Percentiles rank a stretch among this genome's conserved stretches.
Conservation (phyloP, 2,113 vertebrate species). For the Progne subis region DNA sequence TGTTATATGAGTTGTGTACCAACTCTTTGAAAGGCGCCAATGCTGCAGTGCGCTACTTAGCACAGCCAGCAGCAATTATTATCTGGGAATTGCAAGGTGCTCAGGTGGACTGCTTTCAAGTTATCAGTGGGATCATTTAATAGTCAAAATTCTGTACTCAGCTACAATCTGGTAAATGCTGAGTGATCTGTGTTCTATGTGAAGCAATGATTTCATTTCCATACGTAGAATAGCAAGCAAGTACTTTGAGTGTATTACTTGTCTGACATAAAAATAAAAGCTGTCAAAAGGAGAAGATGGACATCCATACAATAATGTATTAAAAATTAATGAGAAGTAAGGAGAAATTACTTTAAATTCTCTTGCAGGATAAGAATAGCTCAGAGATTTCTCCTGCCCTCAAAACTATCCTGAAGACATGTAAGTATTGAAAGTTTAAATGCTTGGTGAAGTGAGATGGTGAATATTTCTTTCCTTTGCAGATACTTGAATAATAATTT, state of each 20-base stretch:
- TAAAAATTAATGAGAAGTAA: constrained; percentile 22
- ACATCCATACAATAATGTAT: background rate
- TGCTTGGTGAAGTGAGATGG: background rate
- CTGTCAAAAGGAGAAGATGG: constrained; percentile 13
- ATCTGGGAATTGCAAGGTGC: background rate
- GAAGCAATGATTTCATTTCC: background rate
- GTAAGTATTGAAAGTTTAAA: background rate
- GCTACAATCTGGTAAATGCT: background rate
- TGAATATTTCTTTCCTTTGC: background rate
- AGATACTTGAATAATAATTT: background rate
- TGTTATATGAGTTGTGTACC: fast-evolving
- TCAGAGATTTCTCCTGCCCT: background rate
- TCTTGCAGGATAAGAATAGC: constrained; percentile 19
- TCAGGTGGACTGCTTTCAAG: background rate
- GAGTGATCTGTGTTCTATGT: background rate
- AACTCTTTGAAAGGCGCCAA: background rate
- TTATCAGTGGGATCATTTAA: background rate
- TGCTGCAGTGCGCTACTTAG: fast-evolving
- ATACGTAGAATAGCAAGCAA: background rate
- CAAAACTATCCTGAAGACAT: background rate
- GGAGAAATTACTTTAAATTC: constrained; percentile 4
- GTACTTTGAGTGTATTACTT: background rate
- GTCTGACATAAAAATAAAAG: background rate
- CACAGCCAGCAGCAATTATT: background rate
- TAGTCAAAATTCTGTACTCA: background rate